phyloP scores from a whole-genome alignment of 2,797 vertebrate genomes.

The Sternotherus odoratus region DNA sequence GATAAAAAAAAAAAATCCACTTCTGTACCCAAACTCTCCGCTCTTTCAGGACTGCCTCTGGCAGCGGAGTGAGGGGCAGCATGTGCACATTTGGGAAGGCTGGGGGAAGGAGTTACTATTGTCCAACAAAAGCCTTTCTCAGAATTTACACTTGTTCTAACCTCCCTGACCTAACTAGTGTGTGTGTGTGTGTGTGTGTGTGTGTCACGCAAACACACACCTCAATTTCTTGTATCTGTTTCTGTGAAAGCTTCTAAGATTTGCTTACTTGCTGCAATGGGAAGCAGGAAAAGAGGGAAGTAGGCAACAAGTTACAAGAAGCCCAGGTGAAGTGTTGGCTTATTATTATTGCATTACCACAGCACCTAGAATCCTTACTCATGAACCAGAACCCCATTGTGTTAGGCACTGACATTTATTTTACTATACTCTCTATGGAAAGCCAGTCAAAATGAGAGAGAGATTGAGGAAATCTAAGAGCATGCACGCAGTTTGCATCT shows the following conservation, averaged over 20 bases:
- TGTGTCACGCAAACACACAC: too few species aligned
- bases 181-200: too few species aligned
- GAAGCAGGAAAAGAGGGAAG: not conserved
- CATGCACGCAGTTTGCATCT: not conserved
- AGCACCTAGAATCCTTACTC: too few species aligned
- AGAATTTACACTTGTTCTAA: not conserved
- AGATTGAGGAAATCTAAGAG: not conserved
- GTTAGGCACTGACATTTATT: not conserved
- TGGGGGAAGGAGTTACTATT: not conserved
- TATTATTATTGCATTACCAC: not conserved
- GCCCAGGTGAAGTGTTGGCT: not conserved
- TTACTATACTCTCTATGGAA: not conserved
- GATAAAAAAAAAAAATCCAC: not conserved
- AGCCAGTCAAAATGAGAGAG: accelerated
- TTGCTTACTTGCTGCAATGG: not conserved
- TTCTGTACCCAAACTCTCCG: not conserved
- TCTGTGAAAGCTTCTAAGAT: not conserved
- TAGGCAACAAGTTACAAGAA: not conserved
- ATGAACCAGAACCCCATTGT: not conserved
- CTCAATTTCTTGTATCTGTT: not conserved
- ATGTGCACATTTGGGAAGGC: not conserved
- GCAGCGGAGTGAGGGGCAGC: not conserved
- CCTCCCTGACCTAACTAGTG: not conserved
- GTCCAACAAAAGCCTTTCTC: not conserved
- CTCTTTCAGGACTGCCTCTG: not conserved